phyloP scores from a whole-genome alignment of 2,113 vertebrate genomes.

The Nycticryphes semicollaris region DNA sequence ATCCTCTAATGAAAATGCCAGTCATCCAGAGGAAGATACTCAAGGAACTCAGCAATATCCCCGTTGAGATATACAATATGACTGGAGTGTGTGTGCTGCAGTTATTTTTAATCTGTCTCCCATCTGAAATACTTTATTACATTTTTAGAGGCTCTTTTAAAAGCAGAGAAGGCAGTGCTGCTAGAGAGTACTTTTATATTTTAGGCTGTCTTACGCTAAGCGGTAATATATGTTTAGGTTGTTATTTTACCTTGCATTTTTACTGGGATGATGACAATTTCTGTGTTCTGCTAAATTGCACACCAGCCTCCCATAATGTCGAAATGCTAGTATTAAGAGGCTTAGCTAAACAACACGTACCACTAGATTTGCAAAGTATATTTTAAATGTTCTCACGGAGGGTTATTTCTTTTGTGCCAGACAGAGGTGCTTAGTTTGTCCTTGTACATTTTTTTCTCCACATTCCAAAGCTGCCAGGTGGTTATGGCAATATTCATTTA shows the following conservation, averaged over 20 bases:
- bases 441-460: not conserved
- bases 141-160: not conserved
- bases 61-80: not conserved
- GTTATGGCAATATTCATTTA: not conserved
- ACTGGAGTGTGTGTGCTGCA: not conserved
- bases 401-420: not conserved
- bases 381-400: not conserved
- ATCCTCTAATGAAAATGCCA: not conserved
- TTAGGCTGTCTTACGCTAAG: not conserved
- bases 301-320: not conserved
- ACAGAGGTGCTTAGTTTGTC: not conserved
- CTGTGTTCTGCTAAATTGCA: not conserved
- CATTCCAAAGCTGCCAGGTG: not conserved
- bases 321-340: not conserved
- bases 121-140: not conserved
- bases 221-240: not conserved
- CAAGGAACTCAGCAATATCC: not conserved
- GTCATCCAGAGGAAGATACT: not conserved
- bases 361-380: not conserved
- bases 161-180: not conserved
- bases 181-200: not conserved
- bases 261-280: not conserved
- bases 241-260: not conserved
- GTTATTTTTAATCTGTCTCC: not conserved
- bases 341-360: not conserved